Conservation (phyloP, 1,140 invertebrate species). For the Pseudomyrmex gracilis region DNA sequence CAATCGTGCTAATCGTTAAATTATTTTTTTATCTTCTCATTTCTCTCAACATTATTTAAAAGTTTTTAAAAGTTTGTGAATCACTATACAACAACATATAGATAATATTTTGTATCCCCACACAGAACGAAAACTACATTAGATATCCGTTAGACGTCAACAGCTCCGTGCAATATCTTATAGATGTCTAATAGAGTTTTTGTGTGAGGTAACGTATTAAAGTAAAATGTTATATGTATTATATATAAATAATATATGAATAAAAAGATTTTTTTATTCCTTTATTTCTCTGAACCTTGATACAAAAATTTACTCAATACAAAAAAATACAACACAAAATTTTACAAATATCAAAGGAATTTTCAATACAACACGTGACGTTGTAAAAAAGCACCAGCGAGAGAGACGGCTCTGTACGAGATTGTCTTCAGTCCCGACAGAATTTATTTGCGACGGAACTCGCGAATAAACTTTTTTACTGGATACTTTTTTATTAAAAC, state of each 20-base stretch:
- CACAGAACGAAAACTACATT: no score
- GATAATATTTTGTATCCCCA: no score
- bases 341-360: constrained; percentile 65
- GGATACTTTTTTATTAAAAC: constrained; percentile 63
- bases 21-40: background rate
- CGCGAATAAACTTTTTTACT: no score
- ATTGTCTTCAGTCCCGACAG: constrained; percentile 72
- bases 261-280: background rate
- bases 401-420: constrained; percentile 74
- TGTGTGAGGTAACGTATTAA: no score
- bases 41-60: background rate
- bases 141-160: no score
- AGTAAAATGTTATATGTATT: background rate
- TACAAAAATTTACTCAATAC: no score
- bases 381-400: constrained; percentile 42
- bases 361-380: constrained; percentile 72
- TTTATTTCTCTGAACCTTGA: background rate
- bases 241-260: background rate
- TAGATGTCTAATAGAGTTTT: no score
- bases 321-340: no score
- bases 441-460: constrained; percentile 70
- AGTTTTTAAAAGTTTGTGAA: background rate
- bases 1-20: background rate
- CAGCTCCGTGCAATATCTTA: no score
- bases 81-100: no score